These are phyloP conservation scores for Drosophila malerkotliana DNA, from an alignment of 1,140 invertebrate genomes.

Conservation along the genomic window DNA sequence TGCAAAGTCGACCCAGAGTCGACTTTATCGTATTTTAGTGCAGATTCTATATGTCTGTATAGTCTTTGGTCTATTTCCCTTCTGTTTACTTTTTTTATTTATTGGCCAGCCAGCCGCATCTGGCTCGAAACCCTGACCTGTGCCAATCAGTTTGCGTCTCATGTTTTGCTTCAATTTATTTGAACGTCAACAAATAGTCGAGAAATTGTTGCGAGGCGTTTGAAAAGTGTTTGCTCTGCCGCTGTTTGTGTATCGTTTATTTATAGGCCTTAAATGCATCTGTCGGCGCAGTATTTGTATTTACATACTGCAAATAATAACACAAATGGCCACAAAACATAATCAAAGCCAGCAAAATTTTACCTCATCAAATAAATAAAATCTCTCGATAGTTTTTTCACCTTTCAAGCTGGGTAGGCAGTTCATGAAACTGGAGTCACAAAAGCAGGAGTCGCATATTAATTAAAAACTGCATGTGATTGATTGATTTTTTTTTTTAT, in stretches of 20 bases:
- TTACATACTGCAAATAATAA: slow-evolving; percentile 50
- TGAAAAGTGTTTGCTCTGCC: slow-evolving; percentile 30
- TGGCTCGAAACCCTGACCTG: slow-evolving; percentile 31
- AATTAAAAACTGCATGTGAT: neutral
- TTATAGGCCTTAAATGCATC: slow-evolving; percentile 49
- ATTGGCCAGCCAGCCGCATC: neutral
- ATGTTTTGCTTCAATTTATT: slow-evolving; percentile 43
- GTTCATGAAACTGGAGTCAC: too few relatives aligned
- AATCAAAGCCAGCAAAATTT: slow-evolving; percentile 24
- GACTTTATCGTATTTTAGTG: neutral
- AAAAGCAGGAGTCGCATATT: neutral
- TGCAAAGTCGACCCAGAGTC: neutral
- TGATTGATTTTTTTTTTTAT: neutral
- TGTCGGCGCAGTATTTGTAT: slow-evolving; percentile 31
- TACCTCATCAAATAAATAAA: slow-evolving; percentile 39
- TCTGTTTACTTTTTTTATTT: neutral
- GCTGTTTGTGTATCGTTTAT: slow-evolving; percentile 36
- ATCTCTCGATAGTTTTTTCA: slow-evolving; percentile 16
- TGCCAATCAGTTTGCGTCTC: slow-evolving; percentile 15
- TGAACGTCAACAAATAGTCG: slow-evolving; percentile 16
- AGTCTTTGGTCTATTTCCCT: neutral
- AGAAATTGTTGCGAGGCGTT: slow-evolving; percentile 31
- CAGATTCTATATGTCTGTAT: neutral
- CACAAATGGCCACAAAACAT: slow-evolving; percentile 42
- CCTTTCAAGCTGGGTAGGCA: neutral